These are phyloP conservation scores for Leuctra nigra DNA, from an alignment of 2,888 invertebrate species.

Conservation along the genomic window DNA sequence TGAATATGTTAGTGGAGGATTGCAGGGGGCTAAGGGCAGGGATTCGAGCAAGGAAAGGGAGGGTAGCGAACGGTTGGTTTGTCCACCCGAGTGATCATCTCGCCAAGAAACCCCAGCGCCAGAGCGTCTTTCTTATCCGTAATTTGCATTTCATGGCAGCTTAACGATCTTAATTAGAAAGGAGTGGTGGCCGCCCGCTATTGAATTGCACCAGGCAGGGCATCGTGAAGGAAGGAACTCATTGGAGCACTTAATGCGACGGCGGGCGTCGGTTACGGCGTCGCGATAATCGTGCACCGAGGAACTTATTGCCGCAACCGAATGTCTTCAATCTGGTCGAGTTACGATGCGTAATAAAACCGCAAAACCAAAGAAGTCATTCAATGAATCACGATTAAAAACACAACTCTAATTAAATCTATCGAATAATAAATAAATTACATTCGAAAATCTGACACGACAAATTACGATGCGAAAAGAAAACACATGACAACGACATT, in stretches of 20 bases:
- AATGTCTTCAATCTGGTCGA: too few relatives aligned
- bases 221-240: neutral
- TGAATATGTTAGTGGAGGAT: too few relatives aligned
- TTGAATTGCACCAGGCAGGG: conserved; percentile 18
- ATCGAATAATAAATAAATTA: too few relatives aligned
- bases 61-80: neutral
- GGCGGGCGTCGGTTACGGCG: neutral
- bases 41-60: neutral
- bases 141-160: conserved; percentile 42
- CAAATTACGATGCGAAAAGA: neutral
- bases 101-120: conserved; percentile 14
- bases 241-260: too few relatives aligned
- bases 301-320: too few relatives aligned
- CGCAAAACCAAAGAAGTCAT: too few relatives aligned
- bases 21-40: too few relatives aligned
- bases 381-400: too few relatives aligned
- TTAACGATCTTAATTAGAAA: conserved; percentile 42
- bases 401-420: too few relatives aligned
- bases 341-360: too few relatives aligned
- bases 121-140: conserved; percentile 32
- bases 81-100: neutral
- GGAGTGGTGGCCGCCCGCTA: conserved; percentile 26
- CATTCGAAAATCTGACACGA: neutral
- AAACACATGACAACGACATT: neutral
- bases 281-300: neutral